Base-by-base conservation (phyloP, 2,797 vertebrate species). In the Eremophila alpestris region DNA sequence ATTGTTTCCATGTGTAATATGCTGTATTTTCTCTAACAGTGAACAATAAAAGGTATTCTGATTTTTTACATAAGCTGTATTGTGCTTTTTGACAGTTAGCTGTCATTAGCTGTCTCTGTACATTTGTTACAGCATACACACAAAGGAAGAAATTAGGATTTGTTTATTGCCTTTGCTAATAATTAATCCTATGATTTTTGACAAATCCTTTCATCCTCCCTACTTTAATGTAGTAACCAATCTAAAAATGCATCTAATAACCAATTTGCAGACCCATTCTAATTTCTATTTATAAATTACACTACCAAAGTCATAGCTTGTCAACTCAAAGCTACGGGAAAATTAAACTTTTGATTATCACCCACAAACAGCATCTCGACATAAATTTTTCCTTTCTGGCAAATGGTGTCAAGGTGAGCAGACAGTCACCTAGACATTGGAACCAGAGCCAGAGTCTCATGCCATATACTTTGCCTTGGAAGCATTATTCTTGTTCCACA, bases 31-130 rank as follows among this genome's bases (percentile, higher is more conserved):
- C 87, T 74, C 87, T 87, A 90, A 90, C 55, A 79, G 91, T 80
- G 79, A 95, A 95, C 67, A 98, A 98, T 98, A 98, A 98, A 96
- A 91, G 94, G 58, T 49, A 38, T 91, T 92, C 56, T 90, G 91
- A 7, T 92, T 96, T 97, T 96, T 93, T 23, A 91, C 23, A 16
- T 69, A 36, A 79, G 36, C 74, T 89, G 26, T 54, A 56, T 56
- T 90, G 54, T 95, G 84, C 60, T 90, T 90, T 88, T 82, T 94
- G 71, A 83, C 68, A 83, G 46, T 58, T 46, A 36, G 54, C 48
- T 84, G 22, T 92, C 68, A 51, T 90, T 85, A 83, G n/a, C 62
- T 67, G 68, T 78, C 36, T 87, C 64, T 49, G 54, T 60, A 51
- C 49, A 27, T 70, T 75, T 49, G 30, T 81, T 68, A 67, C 26